Percentiles rank a stretch among this genome's conserved stretches.
Conservation (phyloP, 2,113 vertebrate species). For the Emberiza fucata region DNA sequence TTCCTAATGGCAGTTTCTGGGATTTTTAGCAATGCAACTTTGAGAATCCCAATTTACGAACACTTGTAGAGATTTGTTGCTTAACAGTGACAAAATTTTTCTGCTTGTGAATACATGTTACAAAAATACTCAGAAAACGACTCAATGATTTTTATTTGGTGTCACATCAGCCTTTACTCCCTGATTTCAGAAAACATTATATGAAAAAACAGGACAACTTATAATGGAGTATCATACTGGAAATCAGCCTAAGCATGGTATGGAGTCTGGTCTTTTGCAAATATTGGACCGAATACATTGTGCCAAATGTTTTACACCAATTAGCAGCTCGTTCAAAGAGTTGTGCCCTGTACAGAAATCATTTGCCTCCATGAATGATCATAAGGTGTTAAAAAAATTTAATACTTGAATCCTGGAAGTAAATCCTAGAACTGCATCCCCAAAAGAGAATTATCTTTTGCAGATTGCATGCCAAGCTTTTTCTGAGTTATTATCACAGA, state of each 20-base stretch:
- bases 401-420: background rate
- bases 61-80: background rate
- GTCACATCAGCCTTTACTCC: background rate
- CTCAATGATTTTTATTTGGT: background rate
- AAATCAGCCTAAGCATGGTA: background rate
- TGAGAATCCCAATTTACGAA: background rate
- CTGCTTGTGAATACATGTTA: background rate
- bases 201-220: background rate
- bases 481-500: constrained; percentile 53
- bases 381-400: background rate
- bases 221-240: background rate
- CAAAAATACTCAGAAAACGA: background rate
- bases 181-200: background rate
- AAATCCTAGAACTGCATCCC: background rate
- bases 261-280: background rate
- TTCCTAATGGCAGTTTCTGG: background rate
- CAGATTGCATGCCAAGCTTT: constrained; percentile 21
- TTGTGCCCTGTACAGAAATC: background rate
- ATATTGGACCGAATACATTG: background rate
- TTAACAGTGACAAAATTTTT: background rate
- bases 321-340: background rate
- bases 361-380: background rate
- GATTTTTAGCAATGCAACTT: background rate
- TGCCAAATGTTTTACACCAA: background rate
- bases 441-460: constrained; percentile 3